Evolutionary conservation across 1,140 invertebrate genomes (phyloP).

Genomic region (Magallana gigas): DNA sequence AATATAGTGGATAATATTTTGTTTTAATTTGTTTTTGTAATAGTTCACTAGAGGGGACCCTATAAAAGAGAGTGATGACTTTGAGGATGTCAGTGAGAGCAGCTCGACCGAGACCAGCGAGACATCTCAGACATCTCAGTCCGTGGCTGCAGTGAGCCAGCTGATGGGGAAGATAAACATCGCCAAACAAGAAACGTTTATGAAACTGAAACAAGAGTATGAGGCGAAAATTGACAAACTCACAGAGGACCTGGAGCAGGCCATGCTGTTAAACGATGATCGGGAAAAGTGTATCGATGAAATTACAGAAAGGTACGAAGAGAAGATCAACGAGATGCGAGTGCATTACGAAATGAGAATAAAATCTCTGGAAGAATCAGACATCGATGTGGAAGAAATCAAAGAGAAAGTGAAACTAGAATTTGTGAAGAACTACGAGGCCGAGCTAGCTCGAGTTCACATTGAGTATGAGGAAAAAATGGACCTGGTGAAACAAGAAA

Average conservation of each 20-base stretch:
- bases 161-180: conserved; percentile 46
- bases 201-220: conserved; percentile 54
- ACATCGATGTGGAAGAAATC: conserved; percentile 16
- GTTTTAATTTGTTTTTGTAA: background rate
- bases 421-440: conserved; percentile 57
- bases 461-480: conserved; percentile 66
- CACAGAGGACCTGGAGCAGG: conserved; percentile 44
- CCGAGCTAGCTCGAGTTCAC: conserved; percentile 49
- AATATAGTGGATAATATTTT: background rate
- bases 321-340: conserved; percentile 51
- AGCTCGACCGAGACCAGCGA: background rate
- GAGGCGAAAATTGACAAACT: conserved; percentile 45
- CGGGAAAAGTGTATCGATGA: conserved; percentile 49
- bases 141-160: conserved; percentile 2
- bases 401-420: conserved; percentile 57
- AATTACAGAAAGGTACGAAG: conserved; percentile 45
- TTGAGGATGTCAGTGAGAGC: background rate
- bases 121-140: background rate
- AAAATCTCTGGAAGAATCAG: conserved; percentile 49
- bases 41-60: background rate
- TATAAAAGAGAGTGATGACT: conserved; percentile 7
- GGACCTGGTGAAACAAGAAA: conserved; percentile 59
- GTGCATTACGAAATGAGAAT: conserved; percentile 47
- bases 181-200: conserved; percentile 52
- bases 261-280: conserved; percentile 20